Base-by-base conservation (phyloP, 2,888 invertebrate genomes). In the Rhopalosiphum nymphaeae region DNA sequence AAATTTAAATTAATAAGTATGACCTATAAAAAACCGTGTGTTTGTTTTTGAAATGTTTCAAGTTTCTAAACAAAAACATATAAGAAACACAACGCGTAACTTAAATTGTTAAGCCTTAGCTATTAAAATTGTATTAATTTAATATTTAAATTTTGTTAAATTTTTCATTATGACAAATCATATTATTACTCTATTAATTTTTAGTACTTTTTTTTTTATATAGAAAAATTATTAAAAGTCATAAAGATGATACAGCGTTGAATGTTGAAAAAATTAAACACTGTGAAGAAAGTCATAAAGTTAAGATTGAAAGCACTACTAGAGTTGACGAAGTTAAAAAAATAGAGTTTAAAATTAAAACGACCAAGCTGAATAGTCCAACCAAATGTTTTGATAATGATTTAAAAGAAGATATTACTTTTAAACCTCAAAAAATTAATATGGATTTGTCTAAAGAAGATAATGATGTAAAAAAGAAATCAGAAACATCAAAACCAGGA, bases 201-300 rank as follows among this genome's bases (percentile, higher is more conserved):
- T 0, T 67, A 36, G 16, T 87, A 67, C 29, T 61, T 91, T 94
- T 91, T 85, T 84, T 42, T 95, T 94, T 95, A 61, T 89, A 53
- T 53, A 95, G 95, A 89, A 94, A 94, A 57, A 91, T 92, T n/a
- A 78, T 90, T 67, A 94, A 94, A 89, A 94, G 84, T 85, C 26
- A 87, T 26, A 95, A 78, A 94, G 94, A 94, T 53, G 93, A 90
- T 57, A 87, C 87, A 85, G 89, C 42, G 46, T 36, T n/a, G 42
- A 26, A 56, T 36, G 89, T 91, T 61, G 94, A 95, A 42, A 90
- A 89, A 61, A 95, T 95, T 89, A 95, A 91, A n/a, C 91, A 95
- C 94, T 93, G 87, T 86, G 94, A 94, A 7, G 94, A 94, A 86
- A 88, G 11, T 89, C 56, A 89, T 61, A 67, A 88, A 91, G 78